phyloP scores from a whole-genome alignment of 2,113 vertebrate genomes.

The Protomyctophum bolini region DNA sequence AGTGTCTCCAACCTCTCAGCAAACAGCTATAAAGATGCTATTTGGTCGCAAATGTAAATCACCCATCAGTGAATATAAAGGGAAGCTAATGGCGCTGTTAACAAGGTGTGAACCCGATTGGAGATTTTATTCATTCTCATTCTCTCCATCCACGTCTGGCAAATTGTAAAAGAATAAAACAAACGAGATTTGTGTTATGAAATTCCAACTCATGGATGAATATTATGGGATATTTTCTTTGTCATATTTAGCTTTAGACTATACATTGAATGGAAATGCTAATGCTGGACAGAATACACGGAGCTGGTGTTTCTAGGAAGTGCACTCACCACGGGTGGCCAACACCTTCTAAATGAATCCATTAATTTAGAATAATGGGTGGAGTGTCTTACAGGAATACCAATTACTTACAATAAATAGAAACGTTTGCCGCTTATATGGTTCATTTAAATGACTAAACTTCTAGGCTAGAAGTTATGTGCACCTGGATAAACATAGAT shows the following conservation, averaged over 20 bases:
- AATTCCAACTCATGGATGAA: neutral
- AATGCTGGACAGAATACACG: neutral
- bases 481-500: constrained; percentile 41
- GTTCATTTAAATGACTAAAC: neutral
- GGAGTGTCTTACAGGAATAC: constrained; percentile 69
- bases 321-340: constrained; percentile 72
- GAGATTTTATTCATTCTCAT: constrained; percentile 51
- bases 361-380: constrained; percentile 80
- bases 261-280: neutral
- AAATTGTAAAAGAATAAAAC: constrained; percentile 11
- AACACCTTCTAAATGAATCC: constrained; percentile 75
- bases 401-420: constrained; percentile 65
- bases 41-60: constrained; percentile 85
- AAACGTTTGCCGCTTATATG: constrained; percentile 22
- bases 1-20: constrained; percentile 47
- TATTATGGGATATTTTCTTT: neutral
- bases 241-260: neutral
- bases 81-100: constrained; percentile 83
- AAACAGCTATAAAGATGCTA: constrained; percentile 81
- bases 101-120: constrained; percentile 84
- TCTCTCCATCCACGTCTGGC: constrained; percentile 56
- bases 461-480: neutral
- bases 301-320: constrained; percentile 32
- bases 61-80: constrained; percentile 85
- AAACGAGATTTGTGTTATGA: constrained; percentile 35